phyloP scores from a whole-genome alignment of 2,113 vertebrate species.

The Chloropsis hardwickii region DNA sequence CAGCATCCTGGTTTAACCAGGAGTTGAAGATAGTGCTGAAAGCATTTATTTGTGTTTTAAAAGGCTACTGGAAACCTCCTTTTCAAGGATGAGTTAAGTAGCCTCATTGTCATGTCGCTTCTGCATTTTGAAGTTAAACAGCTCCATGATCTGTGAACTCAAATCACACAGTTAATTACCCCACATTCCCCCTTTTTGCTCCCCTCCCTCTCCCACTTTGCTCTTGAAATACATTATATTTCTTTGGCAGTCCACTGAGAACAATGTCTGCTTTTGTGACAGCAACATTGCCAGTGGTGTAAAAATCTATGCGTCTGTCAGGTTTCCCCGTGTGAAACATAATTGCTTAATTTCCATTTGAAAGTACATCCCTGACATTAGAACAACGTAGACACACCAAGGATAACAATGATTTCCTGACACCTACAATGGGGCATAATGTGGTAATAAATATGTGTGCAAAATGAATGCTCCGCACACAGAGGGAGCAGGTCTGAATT shows the following conservation, averaged over 20 bases:
- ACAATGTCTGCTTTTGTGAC: slow-evolving; percentile 69
- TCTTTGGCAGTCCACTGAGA: slow-evolving; percentile 63
- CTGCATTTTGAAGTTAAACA: slow-evolving; percentile 66
- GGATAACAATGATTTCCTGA: slow-evolving; percentile 72
- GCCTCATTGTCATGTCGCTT: slow-evolving; percentile 31
- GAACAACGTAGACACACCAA: slow-evolving; percentile 63
- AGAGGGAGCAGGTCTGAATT: slow-evolving; percentile 61
- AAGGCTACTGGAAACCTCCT: background rate
- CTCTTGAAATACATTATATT: slow-evolving; percentile 71
- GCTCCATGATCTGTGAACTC: slow-evolving; percentile 66
- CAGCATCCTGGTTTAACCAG: background rate
- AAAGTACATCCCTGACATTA: slow-evolving; percentile 76
- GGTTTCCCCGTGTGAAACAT: slow-evolving; percentile 70
- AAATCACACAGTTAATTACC: slow-evolving; percentile 70
- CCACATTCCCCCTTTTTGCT: slow-evolving; percentile 2
- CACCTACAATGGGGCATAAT: slow-evolving; percentile 67
- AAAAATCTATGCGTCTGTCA: slow-evolving; percentile 75
- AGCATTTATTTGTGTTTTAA: background rate
- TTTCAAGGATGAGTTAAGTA: slow-evolving; percentile 51
- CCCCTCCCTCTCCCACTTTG: background rate
- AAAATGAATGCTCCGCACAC: slow-evolving; percentile 48
- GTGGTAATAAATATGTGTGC: slow-evolving; percentile 56
- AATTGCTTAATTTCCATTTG: slow-evolving; percentile 83
- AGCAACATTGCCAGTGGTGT: slow-evolving; percentile 68
- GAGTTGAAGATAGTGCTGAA: background rate